A percentile compares a stretch with the other conserved stretches of the same genome.
Evolutionary conservation across 2,113 vertebrate species (phyloP).

Genomic region (Cyrtonyx montezumae): DNA sequence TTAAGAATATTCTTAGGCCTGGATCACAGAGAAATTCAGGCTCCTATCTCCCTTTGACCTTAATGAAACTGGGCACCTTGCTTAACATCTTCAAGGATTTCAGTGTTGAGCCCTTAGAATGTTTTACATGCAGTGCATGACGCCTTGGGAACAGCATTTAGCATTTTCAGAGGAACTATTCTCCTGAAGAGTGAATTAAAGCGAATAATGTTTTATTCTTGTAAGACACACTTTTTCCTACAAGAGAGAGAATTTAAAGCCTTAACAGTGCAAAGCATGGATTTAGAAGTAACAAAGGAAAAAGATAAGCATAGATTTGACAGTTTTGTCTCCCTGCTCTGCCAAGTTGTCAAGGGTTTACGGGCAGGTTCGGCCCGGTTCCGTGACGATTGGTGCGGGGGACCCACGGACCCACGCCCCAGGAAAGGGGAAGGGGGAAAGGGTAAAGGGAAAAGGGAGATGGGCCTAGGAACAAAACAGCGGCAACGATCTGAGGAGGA

Average conservation of each 20-base stretch:
- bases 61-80: background rate
- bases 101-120: background rate
- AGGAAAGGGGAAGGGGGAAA: too few relatives aligned
- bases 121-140: background rate
- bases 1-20: background rate
- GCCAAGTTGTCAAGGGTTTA: too few relatives aligned
- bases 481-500: too few relatives aligned
- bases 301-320: constrained; percentile 26
- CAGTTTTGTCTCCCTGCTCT: constrained; percentile 40
- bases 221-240: background rate
- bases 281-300: constrained; percentile 43
- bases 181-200: constrained; percentile 5
- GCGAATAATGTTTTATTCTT: constrained; percentile 1
- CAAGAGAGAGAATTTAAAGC: constrained; percentile 29
- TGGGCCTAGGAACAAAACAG: too few relatives aligned
- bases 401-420: too few relatives aligned
- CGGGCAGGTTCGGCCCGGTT: too few relatives aligned
- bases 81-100: background rate
- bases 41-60: background rate
- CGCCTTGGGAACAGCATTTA: background rate
- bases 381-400: too few relatives aligned
- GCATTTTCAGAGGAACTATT: background rate
- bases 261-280: constrained; percentile 9
- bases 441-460: too few relatives aligned
- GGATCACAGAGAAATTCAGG: background rate